Conservation (phyloP, 2,797 vertebrate genomes). For the Poeciliopsis infans region DNA sequence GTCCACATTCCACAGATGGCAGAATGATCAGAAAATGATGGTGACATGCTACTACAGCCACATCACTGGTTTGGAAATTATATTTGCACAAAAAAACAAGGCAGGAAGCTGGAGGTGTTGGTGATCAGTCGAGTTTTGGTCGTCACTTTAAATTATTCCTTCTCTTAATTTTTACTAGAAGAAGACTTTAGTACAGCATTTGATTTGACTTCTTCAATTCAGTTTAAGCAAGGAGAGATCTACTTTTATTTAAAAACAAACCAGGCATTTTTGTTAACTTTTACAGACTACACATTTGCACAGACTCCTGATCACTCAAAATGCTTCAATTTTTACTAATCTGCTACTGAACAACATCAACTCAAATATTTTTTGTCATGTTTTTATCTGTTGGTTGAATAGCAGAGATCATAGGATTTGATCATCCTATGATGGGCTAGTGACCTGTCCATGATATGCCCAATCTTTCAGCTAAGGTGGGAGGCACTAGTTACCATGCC, state of each 20-base stretch:
- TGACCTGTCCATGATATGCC: background rate
- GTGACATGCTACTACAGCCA: slow-evolving; percentile 25
- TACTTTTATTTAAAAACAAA: background rate
- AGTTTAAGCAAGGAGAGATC: background rate
- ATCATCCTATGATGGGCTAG: background rate
- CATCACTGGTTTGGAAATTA: slow-evolving; percentile 24
- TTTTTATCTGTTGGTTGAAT: background rate
- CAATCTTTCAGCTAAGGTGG: background rate
- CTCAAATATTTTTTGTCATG: background rate
- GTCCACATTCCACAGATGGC: slow-evolving; percentile 29
- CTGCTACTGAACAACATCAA: background rate
- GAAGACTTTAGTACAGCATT: background rate
- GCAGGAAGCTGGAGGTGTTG: slow-evolving; percentile 17
- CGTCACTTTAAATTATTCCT: background rate
- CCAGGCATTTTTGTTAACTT: background rate
- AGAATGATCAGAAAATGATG: slow-evolving; percentile 37
- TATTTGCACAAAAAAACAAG: slow-evolving; percentile 2
- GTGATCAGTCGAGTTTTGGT: slow-evolving; percentile 6
- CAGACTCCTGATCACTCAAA: background rate
- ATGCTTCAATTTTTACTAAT: background rate
- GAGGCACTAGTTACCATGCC: background rate
- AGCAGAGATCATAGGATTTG: background rate
- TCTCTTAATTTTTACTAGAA: background rate
- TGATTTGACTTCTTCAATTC: background rate
- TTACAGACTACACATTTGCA: background rate